phyloP scores from a whole-genome alignment of 2,797 vertebrate genomes.

The Karalla daura region DNA sequence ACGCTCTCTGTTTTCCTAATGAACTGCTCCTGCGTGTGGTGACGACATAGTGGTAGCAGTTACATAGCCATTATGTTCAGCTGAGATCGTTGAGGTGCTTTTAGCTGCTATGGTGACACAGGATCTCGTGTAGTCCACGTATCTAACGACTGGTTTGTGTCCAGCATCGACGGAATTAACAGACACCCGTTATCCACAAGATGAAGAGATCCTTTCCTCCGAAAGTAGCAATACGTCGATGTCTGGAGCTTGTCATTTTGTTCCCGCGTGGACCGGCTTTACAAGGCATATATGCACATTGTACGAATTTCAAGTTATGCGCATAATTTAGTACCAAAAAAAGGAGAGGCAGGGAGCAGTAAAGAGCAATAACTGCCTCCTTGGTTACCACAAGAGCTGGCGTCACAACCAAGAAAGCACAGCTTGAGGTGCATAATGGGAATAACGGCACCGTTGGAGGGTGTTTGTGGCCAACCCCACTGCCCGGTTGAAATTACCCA shows the following conservation, averaged over 20 bases:
- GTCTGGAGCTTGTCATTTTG: not conserved
- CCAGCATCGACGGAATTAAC: not conserved
- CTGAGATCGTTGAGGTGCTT: not conserved
- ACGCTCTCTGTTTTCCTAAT: not conserved
- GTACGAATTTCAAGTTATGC: not conserved
- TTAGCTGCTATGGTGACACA: not conserved
- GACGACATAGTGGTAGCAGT: not conserved
- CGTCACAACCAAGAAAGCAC: constrained; percentile 34
- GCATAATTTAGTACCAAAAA: not conserved
- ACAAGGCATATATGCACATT: not conserved
- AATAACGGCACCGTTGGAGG: constrained; percentile 45
- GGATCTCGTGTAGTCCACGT: not conserved
- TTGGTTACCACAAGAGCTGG: constrained; percentile 45
- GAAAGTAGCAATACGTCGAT: not conserved
- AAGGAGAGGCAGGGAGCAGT: constrained; percentile 2
- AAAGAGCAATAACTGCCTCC: constrained; percentile 28
- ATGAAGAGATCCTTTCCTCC: not conserved
- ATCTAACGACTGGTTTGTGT: not conserved
- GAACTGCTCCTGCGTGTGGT: not conserved
- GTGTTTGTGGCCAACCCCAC: constrained; percentile 54
- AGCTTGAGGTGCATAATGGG: constrained; percentile 45
- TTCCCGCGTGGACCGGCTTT: not conserved
- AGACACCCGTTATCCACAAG: not conserved
- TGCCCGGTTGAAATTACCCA: constrained; percentile 49
- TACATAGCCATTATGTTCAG: not conserved